A percentile compares a stretch with the other conserved stretches of the same genome.
These are phyloP conservation scores for Sciaenops ocellatus DNA, from an alignment of 2,797 vertebrate genomes.

Conservation along the genomic window DNA sequence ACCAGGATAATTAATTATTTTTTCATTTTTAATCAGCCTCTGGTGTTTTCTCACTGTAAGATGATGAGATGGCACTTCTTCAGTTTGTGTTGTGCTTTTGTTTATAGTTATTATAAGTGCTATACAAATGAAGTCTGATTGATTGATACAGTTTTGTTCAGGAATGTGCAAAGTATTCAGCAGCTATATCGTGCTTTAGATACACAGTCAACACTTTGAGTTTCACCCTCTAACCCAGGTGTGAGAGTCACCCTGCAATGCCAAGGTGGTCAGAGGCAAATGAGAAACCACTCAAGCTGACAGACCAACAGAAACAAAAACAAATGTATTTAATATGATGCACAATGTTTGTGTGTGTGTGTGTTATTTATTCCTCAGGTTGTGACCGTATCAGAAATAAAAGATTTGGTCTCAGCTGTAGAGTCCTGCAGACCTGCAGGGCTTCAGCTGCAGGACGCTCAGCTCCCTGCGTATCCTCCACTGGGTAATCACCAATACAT, in stretches of 20 bases:
- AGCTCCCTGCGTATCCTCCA: constrained; percentile 12
- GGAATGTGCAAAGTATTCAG: too few relatives aligned
- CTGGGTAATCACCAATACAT: constrained; percentile 49
- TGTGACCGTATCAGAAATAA: constrained; percentile 7
- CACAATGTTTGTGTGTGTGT: background rate
- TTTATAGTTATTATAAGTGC: too few relatives aligned
- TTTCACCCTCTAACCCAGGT: background rate
- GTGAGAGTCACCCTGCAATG: background rate
- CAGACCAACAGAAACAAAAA: background rate
- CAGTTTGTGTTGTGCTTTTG: too few relatives aligned
- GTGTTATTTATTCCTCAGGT: constrained; percentile 27
- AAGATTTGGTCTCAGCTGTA: constrained; percentile 45
- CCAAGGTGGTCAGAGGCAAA: background rate
- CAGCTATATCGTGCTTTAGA: too few relatives aligned
- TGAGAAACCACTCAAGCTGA: background rate
- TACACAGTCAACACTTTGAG: too few relatives aligned
- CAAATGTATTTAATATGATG: constrained; percentile 11
- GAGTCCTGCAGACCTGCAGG: constrained; percentile 44
- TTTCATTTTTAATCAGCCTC: too few relatives aligned
- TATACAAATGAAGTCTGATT: too few relatives aligned
- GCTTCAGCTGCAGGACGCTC: constrained; percentile 43
- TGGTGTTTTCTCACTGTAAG: too few relatives aligned
- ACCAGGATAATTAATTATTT: too few relatives aligned
- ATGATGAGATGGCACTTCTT: too few relatives aligned
- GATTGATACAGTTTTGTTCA: too few relatives aligned